These are phyloP conservation scores for Thamnophis elegans DNA, from an alignment of 2,797 vertebrate species.

Conservation along the genomic window DNA sequence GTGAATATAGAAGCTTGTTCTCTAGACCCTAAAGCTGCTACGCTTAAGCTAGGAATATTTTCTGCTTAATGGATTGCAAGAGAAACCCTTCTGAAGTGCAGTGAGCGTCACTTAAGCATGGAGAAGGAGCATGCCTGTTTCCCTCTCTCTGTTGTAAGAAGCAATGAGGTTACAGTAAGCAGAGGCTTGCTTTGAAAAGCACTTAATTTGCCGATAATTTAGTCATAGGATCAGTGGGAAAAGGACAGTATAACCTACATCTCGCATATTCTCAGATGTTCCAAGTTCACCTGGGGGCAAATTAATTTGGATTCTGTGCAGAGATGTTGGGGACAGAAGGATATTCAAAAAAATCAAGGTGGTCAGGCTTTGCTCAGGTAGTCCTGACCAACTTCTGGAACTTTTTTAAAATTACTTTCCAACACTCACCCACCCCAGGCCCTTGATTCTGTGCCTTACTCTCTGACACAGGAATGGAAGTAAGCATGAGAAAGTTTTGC, in stretches of 20 bases:
- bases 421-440: not conserved
- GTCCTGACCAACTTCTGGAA: not conserved
- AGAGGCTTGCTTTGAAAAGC: conserved; percentile 12
- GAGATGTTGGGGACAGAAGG: not conserved
- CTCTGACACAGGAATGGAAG: not conserved
- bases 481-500: not conserved
- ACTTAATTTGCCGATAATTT: conserved; percentile 18
- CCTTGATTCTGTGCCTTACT: conserved; percentile 8
- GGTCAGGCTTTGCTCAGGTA: not conserved
- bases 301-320: not conserved
- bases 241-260: not conserved
- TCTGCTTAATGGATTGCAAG: not conserved
- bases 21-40: not conserved
- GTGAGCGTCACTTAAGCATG: conserved; percentile 2
- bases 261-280: not conserved
- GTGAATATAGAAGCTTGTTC: not conserved
- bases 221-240: not conserved
- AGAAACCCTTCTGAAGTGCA: not conserved
- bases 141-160: not conserved
- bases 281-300: not conserved
- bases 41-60: not conserved
- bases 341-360: not conserved
- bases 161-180: not conserved
- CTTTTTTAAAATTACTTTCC: not conserved
- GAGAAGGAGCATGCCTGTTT: not conserved